Evolutionary conservation across 2,113 vertebrate species (phyloP), one percentile per base, ranked within the genome.

Genomic region (Nannospalax galili): DNA sequence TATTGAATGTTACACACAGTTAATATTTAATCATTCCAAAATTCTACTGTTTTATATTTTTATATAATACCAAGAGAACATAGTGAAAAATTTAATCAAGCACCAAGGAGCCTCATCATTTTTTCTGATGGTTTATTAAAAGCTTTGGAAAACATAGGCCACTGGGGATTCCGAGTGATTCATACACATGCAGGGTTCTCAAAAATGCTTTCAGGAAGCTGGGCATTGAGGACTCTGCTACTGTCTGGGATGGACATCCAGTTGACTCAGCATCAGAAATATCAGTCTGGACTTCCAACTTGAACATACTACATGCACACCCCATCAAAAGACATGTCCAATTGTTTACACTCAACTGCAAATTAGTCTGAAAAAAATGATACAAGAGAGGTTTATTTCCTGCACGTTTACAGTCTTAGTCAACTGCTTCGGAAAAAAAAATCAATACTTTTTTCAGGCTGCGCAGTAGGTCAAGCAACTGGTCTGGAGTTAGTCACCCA

Each of bases 1-100:
- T 7, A 14, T 62, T 30, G 16, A 88, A 72, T 60, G 93, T 78
- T 32, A 72, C 40, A 15, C 17, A 75, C 14, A 67, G 35, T 84
- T 88, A 62, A 37, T 73, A 93, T 65, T 67, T 72, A 93, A 67
- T 40, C 32, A 85, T 48, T 88, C 5, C 35, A 85, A 72, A 37
- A 45, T 48, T 93, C 85, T 42, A 79, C 42, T 87, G 28, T 91
- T 69, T 65, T 70, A 45, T 70, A 32, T 52, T 58, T 40, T 58
- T 17, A 72, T 14, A 3, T 16, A 45, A 48, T 64, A 20, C 7
- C 28, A 52, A 85, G 14, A 84, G 45, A 81, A 62, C 5, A 26
- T 11, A 67, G 48, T 24, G 70, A 52, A 28, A 24, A 48, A 74
- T 72, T 91, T 19, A 74, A 28, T 17, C 45, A 65, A 74, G 28